A percentile compares a stretch with the other conserved stretches of the same genome.
Evolutionary conservation across 1,140 invertebrate genomes (phyloP).

Genomic region (Macrostomum lignano): DNA sequence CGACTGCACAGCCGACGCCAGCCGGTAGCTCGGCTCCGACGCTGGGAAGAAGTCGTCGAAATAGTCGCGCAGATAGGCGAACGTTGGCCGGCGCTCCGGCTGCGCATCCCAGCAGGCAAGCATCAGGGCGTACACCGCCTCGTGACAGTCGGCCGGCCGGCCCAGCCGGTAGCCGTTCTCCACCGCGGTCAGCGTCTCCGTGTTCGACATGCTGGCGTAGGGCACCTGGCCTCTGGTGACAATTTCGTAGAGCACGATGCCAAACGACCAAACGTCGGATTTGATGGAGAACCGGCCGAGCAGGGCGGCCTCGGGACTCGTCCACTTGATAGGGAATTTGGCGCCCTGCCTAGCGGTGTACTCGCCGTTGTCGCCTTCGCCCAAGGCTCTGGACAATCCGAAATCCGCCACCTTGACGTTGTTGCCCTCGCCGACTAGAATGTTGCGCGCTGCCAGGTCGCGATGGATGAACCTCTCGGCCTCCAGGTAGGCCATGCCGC

Average conservation of each 20-base stretch:
- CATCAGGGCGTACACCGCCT: slow-evolving; percentile 45
- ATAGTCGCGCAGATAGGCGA: slow-evolving; percentile 78
- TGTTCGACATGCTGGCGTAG: slow-evolving; percentile 42
- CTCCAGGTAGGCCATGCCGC: slow-evolving; percentile 92
- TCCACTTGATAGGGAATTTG: slow-evolving; percentile 99
- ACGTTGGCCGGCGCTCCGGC: slow-evolving; percentile 71
- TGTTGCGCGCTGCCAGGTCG: slow-evolving; percentile 88
- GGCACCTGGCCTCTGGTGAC: slow-evolving; percentile 71
- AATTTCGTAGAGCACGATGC: slow-evolving; percentile 76
- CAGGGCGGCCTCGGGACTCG: slow-evolving; percentile 91
- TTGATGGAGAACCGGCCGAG: slow-evolving; percentile 93
- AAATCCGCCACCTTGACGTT: slow-evolving; percentile 76
- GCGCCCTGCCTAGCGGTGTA: slow-evolving; percentile 91
- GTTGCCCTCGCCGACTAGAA: slow-evolving; percentile 77
- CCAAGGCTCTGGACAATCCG: slow-evolving; percentile 75
- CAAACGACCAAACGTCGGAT: no score
- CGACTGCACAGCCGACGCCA: neutral
- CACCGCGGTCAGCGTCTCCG: slow-evolving; percentile 81
- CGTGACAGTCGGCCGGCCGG: slow-evolving; percentile 42
- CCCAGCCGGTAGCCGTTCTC: slow-evolving; percentile 78
- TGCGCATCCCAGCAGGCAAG: slow-evolving; percentile 32
- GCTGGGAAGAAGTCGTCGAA: slow-evolving; percentile 88
- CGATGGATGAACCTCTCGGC: slow-evolving; percentile 80
- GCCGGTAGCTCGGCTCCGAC: slow-evolving; percentile 54
- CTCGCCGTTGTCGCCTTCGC: slow-evolving; percentile 55